Base-by-base conservation (phyloP, 2,113 vertebrate genomes). In the Bambusicola thoracicus region DNA sequence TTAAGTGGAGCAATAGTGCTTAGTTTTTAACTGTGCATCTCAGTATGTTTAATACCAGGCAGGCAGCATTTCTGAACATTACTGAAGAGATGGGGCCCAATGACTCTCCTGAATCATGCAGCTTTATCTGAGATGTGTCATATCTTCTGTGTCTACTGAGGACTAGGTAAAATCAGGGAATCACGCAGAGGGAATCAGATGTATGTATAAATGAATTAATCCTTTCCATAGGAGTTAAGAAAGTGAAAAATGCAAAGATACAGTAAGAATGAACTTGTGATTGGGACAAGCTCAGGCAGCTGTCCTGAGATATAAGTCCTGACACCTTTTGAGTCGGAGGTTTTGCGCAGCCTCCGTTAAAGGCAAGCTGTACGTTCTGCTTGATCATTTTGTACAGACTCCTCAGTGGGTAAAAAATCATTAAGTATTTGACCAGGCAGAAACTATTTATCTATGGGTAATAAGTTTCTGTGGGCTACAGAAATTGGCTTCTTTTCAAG, bases 301-400 rank as follows among this genome's bases (percentile, higher is more conserved):
- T 0, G 2, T 49, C 29, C 65, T 1, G 2, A 78, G 41, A 3
- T n/a, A n/a, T n/a, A n/a, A n/a, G 41, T 43, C 41, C 41, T 43
- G 41, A 17, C 30, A 29, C 59, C 10, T 19, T 69, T 83, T 34
- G 34, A 62, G 21, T 25, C 29, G 67, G 24, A 63, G 14, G 10
- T 70, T 73, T 88, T 92, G 13, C 8, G 48, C 7, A 40, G 3
- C 38, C 49, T 74, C 5, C 3, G 11, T 36, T 30, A 63, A 53
- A 53, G 27, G 14, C 14, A 53, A 29, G 27, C 22, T 43, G 24
- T 15, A 66, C 20, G 11, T 18, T 15, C 14, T 36, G 32, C 25
- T 67, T 53, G 0, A 0, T n/a, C 10, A 5, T 67, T 67, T 67
- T 67, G 43, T n/a, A 16, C 43, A 5, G 19, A 20, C 32, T 21